phyloP scores from a whole-genome alignment of 2,113 vertebrate genomes.

The Pampusana beccarii region DNA sequence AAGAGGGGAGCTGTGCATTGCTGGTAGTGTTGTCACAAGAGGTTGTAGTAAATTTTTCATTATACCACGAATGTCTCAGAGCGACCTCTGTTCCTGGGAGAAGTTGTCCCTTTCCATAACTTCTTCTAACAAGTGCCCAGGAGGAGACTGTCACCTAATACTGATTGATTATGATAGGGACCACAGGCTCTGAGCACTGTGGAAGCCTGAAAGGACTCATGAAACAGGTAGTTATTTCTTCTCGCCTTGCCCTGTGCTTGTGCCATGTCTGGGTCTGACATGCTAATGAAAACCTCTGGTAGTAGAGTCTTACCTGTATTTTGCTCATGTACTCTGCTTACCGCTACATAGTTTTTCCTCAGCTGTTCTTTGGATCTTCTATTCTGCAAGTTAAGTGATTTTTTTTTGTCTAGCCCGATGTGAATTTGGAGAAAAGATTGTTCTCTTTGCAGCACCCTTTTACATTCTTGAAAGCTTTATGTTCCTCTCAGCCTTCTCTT shows the following conservation, averaged over 20 bases:
- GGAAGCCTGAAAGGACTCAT: neutral
- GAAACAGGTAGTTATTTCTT: neutral
- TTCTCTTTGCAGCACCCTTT: neutral
- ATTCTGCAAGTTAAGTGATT: neutral
- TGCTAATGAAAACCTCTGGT: neutral
- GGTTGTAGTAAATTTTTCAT: neutral
- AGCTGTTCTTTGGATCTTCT: neutral
- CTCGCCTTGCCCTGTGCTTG: neutral
- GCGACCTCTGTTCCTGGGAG: neutral
- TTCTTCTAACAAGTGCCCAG: neutral
- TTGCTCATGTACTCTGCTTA: neutral
- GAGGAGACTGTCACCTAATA: neutral
- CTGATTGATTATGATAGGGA: neutral
- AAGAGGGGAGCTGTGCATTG: neutral
- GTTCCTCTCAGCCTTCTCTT: neutral
- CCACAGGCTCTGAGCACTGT: neutral
- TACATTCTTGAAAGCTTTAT: neutral
- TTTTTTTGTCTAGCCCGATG: neutral
- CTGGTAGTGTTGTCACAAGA: neutral
- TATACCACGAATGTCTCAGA: rapidly evolving
- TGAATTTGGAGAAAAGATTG: neutral
- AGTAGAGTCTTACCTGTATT: neutral
- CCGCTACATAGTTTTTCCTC: neutral
- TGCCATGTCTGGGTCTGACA: neutral
- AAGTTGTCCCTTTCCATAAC: neutral